A percentile compares a stretch with the other conserved stretches of the same genome.
These are phyloP conservation scores for Rhagium mordax DNA, from an alignment of 2,888 invertebrate genomes.

Conservation along the genomic window DNA sequence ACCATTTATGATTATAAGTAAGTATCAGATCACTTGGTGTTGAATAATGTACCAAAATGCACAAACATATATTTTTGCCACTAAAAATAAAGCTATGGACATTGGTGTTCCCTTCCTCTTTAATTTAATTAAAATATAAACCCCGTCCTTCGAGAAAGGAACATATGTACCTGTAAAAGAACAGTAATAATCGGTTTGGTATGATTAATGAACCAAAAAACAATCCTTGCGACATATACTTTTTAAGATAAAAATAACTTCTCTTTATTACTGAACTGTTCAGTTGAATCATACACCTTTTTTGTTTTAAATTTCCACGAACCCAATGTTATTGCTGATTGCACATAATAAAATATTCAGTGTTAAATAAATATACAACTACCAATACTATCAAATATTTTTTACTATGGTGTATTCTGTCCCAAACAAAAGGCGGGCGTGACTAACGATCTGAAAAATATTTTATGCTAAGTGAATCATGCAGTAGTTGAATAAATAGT, in stretches of 20 bases:
- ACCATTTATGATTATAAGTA: too few species aligned
- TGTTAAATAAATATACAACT: neutral
- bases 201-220: neutral
- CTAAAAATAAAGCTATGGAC: too few species aligned
- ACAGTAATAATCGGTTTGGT: too few species aligned
- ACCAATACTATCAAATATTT: neutral
- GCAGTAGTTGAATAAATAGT: slow-evolving; percentile 24
- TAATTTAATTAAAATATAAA: too few species aligned
- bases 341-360: neutral
- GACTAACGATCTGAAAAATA: slow-evolving; percentile 7
- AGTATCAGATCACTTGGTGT: too few species aligned
- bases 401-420: neutral
- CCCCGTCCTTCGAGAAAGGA: too few species aligned
- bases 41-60: too few species aligned
- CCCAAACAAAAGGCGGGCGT: slow-evolving; percentile 1
- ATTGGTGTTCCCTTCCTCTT: too few species aligned
- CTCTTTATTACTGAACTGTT: neutral
- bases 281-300: neutral
- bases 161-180: too few species aligned
- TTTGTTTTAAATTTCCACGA: neutral
- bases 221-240: neutral
- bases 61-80: too few species aligned
- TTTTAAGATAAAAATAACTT: neutral
- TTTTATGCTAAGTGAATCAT: slow-evolving; percentile 17
- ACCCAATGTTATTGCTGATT: neutral